Evolutionary conservation across 2,888 invertebrate genomes (phyloP).

Genomic region (Eurytoma californica): DNA sequence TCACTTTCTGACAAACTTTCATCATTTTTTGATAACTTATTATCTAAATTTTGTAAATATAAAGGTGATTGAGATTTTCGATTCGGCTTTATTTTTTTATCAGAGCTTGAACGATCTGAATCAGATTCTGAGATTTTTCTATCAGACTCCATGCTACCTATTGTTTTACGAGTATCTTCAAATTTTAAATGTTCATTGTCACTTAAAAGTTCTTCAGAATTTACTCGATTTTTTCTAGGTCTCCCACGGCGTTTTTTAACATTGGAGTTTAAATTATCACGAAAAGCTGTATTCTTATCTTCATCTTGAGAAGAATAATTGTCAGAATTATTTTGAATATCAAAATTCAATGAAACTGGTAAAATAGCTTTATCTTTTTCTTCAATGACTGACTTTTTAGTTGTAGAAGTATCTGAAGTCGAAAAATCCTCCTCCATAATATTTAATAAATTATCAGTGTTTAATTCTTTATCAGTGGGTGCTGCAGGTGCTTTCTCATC

Average conservation of each 20-base stretch:
- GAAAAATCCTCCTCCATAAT: no score
- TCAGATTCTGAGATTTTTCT: slow-evolving; percentile 66
- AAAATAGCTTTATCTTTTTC: slow-evolving; percentile 7
- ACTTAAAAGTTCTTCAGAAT: slow-evolving; percentile 32
- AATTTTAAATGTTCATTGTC: slow-evolving; percentile 37
- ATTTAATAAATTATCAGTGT: slow-evolving; percentile 3
- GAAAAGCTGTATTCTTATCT: background rate
- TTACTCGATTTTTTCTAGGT: slow-evolving; percentile 61
- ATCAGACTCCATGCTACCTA: slow-evolving; percentile 55
- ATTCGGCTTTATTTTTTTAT: slow-evolving; percentile 65
- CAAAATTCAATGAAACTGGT: background rate
- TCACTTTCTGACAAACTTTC: slow-evolving; percentile 70
- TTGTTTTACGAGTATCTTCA: background rate
- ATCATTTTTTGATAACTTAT: slow-evolving; percentile 65
- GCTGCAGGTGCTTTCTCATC: background rate
- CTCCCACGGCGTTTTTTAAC: slow-evolving; percentile 64
- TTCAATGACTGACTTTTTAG: background rate
- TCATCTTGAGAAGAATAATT: background rate
- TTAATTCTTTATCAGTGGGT: slow-evolving; percentile 8
- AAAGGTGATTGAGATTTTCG: slow-evolving; percentile 66
- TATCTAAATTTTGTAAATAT: slow-evolving; percentile 64
- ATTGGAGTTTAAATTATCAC: slow-evolving; percentile 39
- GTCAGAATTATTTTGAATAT: slow-evolving; percentile 22
- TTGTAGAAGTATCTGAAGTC: no score
- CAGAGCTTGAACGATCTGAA: slow-evolving; percentile 62